Percentiles rank a stretch among this genome's conserved stretches.
These are phyloP conservation scores for Dendroctonus valens DNA, from an alignment of 1,140 invertebrate species.

Conservation along the genomic window DNA sequence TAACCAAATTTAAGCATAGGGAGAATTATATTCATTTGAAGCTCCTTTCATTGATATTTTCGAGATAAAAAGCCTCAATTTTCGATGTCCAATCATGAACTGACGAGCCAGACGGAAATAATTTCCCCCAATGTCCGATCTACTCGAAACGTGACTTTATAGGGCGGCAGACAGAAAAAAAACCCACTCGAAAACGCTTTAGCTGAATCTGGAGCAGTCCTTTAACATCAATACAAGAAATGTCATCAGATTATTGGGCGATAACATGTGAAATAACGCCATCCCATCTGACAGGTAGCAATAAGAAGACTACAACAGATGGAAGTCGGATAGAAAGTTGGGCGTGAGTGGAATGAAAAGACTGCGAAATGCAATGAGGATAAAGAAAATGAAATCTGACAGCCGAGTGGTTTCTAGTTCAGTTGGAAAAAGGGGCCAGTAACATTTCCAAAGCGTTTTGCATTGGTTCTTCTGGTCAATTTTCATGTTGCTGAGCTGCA, in stretches of 20 bases:
- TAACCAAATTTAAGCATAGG: no score
- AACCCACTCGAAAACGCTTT: background rate
- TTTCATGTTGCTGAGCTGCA: no score
- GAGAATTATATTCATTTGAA: no score
- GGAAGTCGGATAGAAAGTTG: conserved; percentile 33
- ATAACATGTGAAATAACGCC: conserved; percentile 36
- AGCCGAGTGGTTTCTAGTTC: no score
- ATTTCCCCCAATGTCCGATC: conserved; percentile 3
- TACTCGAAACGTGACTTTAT: conserved; percentile 12
- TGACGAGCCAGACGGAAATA: conserved; percentile 19
- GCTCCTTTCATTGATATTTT: no score
- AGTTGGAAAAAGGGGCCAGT: no score
- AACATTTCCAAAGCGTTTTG: no score
- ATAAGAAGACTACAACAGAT: conserved; percentile 30
- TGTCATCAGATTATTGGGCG: conserved; percentile 34
- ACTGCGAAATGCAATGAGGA: conserved; percentile 11
- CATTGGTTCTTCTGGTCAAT: no score
- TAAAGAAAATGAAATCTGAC: conserved; percentile 5
- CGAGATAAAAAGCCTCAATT: no score
- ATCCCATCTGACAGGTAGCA: conserved; percentile 23
- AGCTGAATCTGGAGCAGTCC: conserved; percentile 7
- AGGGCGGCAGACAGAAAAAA: no score
- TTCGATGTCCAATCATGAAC: no score
- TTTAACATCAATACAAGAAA: conserved; percentile 31
- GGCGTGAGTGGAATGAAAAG: conserved; percentile 31